Conservation (phyloP, 2,113 vertebrate species). For the Corythaixoides concolor region DNA sequence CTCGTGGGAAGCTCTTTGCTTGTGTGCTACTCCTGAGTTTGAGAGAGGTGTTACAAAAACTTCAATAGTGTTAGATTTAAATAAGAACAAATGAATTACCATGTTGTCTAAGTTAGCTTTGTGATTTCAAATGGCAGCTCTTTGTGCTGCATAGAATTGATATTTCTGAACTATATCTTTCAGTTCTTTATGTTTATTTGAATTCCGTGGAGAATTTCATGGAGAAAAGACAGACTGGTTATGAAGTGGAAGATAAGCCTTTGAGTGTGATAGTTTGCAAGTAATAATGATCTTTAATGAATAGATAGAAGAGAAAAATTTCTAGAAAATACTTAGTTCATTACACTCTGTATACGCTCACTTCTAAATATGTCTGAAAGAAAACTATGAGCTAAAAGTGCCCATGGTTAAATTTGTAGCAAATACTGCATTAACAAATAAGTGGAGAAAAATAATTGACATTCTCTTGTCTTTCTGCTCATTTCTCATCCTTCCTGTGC, state of each 20-base stretch:
- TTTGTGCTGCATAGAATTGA: background rate
- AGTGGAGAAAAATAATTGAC: background rate
- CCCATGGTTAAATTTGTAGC: background rate
- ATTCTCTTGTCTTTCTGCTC: background rate
- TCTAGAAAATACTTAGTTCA: background rate
- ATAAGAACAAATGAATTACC: background rate
- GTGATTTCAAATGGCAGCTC: background rate
- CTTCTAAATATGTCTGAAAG: background rate
- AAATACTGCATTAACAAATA: background rate
- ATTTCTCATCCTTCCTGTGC: background rate
- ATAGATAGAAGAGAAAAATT: background rate
- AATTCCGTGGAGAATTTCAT: background rate
- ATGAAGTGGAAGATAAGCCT: background rate
- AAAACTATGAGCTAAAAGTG: background rate
- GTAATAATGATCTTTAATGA: background rate
- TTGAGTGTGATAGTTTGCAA: background rate
- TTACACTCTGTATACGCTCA: background rate
- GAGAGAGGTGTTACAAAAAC: background rate
- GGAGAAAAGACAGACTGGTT: background rate
- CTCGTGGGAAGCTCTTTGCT: background rate
- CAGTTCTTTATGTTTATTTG: background rate
- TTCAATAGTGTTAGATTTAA: background rate
- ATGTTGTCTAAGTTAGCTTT: background rate
- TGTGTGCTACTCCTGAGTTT: background rate
- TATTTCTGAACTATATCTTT: background rate